Conservation (phyloP, 1,140 invertebrate genomes). For the Halictus rubicundus region DNA sequence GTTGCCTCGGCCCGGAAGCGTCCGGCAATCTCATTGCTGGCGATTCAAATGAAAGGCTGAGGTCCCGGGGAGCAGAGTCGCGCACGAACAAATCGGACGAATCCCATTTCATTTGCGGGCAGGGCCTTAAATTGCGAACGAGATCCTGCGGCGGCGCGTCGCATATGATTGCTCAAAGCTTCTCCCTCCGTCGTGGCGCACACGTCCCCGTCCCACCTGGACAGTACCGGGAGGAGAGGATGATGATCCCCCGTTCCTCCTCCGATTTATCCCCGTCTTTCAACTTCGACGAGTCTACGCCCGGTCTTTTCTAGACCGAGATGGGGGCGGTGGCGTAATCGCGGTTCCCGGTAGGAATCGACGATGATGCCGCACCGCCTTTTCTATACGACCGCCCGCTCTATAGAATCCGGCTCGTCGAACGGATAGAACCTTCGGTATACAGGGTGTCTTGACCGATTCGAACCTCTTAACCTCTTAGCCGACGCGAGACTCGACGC, state of each 20-base stretch:
- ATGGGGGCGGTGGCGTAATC: conserved; percentile 20
- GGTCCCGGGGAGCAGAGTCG: neutral
- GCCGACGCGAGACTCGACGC: too few relatives aligned
- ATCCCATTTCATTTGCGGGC: conserved; percentile 49
- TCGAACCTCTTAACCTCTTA: too few relatives aligned
- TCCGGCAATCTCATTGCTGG: conserved; percentile 51
- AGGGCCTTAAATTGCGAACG: conserved; percentile 53
- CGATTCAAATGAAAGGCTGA: conserved; percentile 18
- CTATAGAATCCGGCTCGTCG: conserved; percentile 24
- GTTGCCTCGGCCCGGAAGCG: neutral
- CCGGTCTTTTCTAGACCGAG: neutral
- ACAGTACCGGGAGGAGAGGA: too few relatives aligned
- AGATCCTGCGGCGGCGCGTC: conserved; percentile 40
- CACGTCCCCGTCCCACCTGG: neutral
- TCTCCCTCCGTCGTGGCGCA: neutral
- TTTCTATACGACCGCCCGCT: conserved; percentile 44
- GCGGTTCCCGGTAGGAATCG: conserved; percentile 50
- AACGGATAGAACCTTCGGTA: conserved; percentile 1
- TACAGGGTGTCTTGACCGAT: too few relatives aligned
- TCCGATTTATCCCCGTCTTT: conserved; percentile 24
- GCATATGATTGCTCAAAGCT: conserved; percentile 71
- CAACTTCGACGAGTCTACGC: conserved; percentile 11
- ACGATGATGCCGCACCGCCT: conserved; percentile 54
- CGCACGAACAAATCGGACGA: conserved; percentile 41
- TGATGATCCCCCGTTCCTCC: neutral